Evolutionary conservation across 1,140 invertebrate genomes (phyloP).

Genomic region (Gonioctena quinquepunctata): DNA sequence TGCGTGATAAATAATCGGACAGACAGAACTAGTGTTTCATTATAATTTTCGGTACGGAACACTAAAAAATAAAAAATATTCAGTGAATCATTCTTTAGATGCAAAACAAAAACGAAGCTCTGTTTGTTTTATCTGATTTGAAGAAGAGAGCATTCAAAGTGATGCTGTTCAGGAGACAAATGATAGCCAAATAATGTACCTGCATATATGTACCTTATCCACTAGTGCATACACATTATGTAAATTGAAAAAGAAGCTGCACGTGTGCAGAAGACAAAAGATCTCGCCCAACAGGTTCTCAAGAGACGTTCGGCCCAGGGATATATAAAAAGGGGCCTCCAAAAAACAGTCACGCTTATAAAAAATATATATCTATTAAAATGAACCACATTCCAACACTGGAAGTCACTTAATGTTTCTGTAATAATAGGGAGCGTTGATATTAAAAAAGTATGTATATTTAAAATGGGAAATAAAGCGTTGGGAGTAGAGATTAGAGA

Average conservation of each 20-base stretch:
- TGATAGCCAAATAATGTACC: neutral
- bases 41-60: too few relatives aligned
- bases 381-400: slow-evolving; percentile 3
- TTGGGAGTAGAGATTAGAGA: neutral
- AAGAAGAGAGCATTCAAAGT: too few relatives aligned
- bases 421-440: slow-evolving; percentile 4
- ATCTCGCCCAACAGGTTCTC: slow-evolving; percentile 4
- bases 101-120: too few relatives aligned
- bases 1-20: too few relatives aligned
- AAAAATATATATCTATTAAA: slow-evolving; percentile 11
- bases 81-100: too few relatives aligned
- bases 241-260: slow-evolving; percentile 4
- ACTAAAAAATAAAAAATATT: too few relatives aligned
- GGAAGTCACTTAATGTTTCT: slow-evolving; percentile 13
- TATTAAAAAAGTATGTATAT: slow-evolving; percentile 5
- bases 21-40: too few relatives aligned
- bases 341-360: slow-evolving; percentile 1
- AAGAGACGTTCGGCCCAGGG: neutral
- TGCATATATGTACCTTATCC: neutral
- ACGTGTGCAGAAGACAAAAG: slow-evolving; percentile 4
- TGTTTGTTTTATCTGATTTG: too few relatives aligned
- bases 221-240: neutral
- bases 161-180: neutral
- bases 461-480: neutral
- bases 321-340: neutral